Percentiles rank a stretch among this genome's conserved stretches.
Evolutionary conservation across 2,113 vertebrate species (phyloP).

Genomic region (Verasper variegatus): DNA sequence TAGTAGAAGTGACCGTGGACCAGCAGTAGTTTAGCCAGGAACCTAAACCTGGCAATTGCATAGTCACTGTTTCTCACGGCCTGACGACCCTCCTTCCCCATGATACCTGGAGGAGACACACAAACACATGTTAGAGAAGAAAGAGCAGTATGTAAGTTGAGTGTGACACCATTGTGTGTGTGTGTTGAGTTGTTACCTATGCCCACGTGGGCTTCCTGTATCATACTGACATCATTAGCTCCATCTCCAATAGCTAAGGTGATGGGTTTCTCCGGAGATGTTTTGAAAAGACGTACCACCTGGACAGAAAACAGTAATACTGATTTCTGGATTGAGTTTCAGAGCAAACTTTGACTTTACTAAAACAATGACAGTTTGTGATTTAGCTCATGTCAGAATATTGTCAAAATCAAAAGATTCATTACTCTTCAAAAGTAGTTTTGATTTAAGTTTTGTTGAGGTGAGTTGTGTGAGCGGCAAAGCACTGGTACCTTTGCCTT

Average conservation of each 20-base stretch:
- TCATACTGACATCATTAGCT: slow-evolving; percentile 99
- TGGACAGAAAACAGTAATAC: slow-evolving; percentile 58
- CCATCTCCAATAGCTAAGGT: slow-evolving; percentile 94
- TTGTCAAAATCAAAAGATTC: no score
- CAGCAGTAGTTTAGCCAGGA: slow-evolving; percentile 95
- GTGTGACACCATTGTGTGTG: neutral
- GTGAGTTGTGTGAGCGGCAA: neutral
- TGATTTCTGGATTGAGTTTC: no score
- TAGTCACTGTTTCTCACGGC: slow-evolving; percentile 99
- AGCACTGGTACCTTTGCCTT: slow-evolving; percentile 90
- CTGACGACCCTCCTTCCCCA: slow-evolving; percentile 99
- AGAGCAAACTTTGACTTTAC: neutral
- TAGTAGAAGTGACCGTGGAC: slow-evolving; percentile 99
- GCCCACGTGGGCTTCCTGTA: slow-evolving; percentile 97
- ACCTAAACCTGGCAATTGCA: slow-evolving; percentile 98
- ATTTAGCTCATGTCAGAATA: neutral
- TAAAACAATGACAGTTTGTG: neutral
- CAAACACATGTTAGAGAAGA: neutral
- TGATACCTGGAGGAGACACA: slow-evolving; percentile 87
- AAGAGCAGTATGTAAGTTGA: neutral
- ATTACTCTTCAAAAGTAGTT: no score
- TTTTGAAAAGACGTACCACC: slow-evolving; percentile 96
- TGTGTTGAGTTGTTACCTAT: slow-evolving; percentile 86
- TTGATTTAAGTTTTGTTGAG: neutral
- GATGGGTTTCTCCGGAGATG: slow-evolving; percentile 96